Evolutionary conservation across 92 coral and sea anemone species (phyloP).

Genomic region (Palythoa grandiflora): DNA sequence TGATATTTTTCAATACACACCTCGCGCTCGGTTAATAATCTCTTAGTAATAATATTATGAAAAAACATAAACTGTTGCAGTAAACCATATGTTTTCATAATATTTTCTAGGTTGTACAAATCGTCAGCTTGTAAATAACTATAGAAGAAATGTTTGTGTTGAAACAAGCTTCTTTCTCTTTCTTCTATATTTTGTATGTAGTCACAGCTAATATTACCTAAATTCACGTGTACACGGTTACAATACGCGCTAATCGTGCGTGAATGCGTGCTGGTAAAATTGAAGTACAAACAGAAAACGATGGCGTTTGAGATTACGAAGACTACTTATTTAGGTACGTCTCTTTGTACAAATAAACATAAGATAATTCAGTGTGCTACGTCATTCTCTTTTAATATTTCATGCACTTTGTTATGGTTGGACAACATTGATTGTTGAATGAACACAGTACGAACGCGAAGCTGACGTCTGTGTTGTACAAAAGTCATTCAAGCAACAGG

Average conservation of each 20-base stretch:
- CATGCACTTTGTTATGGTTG: background rate
- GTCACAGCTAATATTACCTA: no score
- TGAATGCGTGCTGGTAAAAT: background rate
- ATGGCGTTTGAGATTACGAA: background rate
- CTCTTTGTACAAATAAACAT: background rate
- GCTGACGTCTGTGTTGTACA: background rate
- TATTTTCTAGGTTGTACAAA: no score
- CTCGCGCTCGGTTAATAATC: no score
- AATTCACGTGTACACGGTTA: no score
- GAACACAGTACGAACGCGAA: background rate
- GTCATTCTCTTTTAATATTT: background rate
- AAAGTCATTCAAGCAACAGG: conserved; percentile 11
- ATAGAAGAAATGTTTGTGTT: no score
- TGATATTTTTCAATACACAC: no score
- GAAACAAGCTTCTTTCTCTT: no score
- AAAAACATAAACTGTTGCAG: no score
- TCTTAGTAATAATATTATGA: no score
- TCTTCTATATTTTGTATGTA: no score
- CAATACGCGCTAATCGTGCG: background rate
- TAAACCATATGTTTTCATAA: no score
- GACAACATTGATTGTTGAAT: background rate
- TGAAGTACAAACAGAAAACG: conserved; percentile 1
- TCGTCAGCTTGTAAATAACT: no score
- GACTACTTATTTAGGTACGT: background rate
- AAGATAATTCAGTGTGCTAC: background rate